Evolutionary conservation across 1,140 invertebrate genomes (phyloP), one percentile per base, ranked within the genome.

Genomic region (Anagrus nilaparvatae): DNA sequence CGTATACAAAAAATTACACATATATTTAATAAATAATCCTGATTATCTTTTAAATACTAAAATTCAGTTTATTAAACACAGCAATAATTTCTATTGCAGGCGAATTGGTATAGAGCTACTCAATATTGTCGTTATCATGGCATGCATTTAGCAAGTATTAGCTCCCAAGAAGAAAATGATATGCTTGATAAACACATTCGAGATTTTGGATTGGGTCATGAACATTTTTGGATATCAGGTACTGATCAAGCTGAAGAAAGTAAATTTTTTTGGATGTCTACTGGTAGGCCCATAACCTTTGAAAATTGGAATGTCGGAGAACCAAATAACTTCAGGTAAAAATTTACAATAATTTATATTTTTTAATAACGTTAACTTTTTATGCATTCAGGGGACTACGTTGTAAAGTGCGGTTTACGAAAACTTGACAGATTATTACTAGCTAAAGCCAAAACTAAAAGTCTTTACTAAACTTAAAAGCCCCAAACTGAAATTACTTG

Each of bases 251-350:
- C 84, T 7, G 86, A 90, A 53, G 87, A 92, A 58, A 87, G 87
- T 5, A 79, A 75, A 39, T 91, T 89, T 73, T 90, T 90, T 71
- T 91, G 88, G 87, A 87, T 91, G 84, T 81, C 87, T 6, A 90
- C 82, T 44, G 88, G 88, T 9, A 71, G 83, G 42, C 87, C 87
- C 5, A 76, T 91, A 21, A 89, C 85, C 20, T 92, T 86, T 65
- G 87, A 86, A 43, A 92, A 92, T 61, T 91, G 87, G 87, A 91
- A 91, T 65, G 82, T 87, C 7, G 88, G 86, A 5, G 86, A 90
- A 58, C 86, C 87, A 0, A 90, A 90, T 64, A 90, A 90, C 68
- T 89, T 88, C 73, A 76, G 84, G 55, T 68, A 55, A 47, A 33
- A 31, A 38, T 21, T 6, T 8, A n/a, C n/a, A n/a, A n/a, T n/a